Evolutionary conservation across 2,888 invertebrate genomes (phyloP).

Genomic region (Epirrhoe tristata): DNA sequence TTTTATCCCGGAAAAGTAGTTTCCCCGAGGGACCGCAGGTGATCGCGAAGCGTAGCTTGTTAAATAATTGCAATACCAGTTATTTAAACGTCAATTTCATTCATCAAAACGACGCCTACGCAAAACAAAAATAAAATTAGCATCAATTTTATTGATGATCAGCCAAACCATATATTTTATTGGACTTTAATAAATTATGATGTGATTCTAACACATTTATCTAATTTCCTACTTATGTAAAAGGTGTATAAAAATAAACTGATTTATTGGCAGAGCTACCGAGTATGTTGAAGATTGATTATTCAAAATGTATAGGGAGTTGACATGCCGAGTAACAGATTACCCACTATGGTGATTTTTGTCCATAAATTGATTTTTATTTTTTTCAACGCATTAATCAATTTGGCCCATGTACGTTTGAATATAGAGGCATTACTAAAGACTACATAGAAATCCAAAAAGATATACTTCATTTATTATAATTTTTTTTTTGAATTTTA

Average conservation of each 20-base stretch:
- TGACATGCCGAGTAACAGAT: background rate
- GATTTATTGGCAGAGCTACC: constrained; percentile 24
- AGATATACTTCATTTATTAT: no score
- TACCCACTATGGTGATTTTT: background rate
- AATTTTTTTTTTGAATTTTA: no score
- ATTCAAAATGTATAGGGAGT: background rate
- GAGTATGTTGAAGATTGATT: constrained; percentile 16
- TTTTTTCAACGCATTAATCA: background rate
- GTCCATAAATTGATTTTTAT: background rate
- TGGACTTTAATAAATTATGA: constrained; percentile 29
- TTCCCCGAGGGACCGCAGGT: no score
- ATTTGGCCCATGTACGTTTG: no score
- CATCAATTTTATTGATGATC: constrained; percentile 46
- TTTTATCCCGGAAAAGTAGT: no score
- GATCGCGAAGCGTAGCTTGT: no score
- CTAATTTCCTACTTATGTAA: constrained; percentile 17
- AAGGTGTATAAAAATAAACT: constrained; percentile 13
- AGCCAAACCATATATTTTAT: constrained; percentile 36
- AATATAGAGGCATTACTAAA: no score
- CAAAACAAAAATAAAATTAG: constrained; percentile 45
- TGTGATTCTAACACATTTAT: constrained; percentile 27
- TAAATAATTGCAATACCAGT: background rate
- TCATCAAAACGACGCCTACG: constrained; percentile 41
- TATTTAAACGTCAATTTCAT: constrained; percentile 7
- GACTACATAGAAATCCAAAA: no score